Percentiles rank a stretch among this genome's conserved stretches.
Conservation (phyloP, 64 coral and sea anemone genomes). For the Actinia tenebrosa region DNA sequence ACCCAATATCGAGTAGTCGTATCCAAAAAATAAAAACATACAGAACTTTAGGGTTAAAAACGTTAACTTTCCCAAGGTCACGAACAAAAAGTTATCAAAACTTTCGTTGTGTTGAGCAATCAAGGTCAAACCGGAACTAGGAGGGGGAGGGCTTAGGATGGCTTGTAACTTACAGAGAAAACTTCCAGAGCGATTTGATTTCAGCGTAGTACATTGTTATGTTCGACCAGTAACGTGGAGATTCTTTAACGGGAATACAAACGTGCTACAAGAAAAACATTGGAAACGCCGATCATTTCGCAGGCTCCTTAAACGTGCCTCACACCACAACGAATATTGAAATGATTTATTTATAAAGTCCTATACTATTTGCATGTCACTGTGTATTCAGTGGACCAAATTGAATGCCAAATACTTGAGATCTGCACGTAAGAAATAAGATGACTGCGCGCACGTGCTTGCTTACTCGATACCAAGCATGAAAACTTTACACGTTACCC, state of each 20-base stretch:
- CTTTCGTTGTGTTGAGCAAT: background rate
- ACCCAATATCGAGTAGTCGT: background rate
- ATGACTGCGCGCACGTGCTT: background rate
- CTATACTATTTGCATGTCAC: background rate
- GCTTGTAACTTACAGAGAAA: background rate
- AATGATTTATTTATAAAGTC: background rate
- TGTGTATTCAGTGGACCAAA: background rate
- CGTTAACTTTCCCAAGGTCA: background rate
- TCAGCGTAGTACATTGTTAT: background rate
- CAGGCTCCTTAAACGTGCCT: background rate
- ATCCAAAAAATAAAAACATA: background rate
- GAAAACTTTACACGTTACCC: background rate
- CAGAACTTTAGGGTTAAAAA: background rate
- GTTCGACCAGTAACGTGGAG: background rate
- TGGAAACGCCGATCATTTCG: background rate
- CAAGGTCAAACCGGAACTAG: conserved; percentile 1
- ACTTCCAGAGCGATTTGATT: too few species aligned
- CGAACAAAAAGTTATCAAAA: background rate
- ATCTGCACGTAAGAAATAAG: background rate
- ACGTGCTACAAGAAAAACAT: background rate
- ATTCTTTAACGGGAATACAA: background rate
- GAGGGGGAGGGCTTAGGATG: background rate
- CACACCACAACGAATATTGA: background rate
- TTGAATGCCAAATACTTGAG: background rate
- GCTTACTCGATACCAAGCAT: background rate